phyloP scores from a whole-genome alignment of 35 echinoderm and acorn worm genomes.

The Strongylocentrotus purpuratus region DNA sequence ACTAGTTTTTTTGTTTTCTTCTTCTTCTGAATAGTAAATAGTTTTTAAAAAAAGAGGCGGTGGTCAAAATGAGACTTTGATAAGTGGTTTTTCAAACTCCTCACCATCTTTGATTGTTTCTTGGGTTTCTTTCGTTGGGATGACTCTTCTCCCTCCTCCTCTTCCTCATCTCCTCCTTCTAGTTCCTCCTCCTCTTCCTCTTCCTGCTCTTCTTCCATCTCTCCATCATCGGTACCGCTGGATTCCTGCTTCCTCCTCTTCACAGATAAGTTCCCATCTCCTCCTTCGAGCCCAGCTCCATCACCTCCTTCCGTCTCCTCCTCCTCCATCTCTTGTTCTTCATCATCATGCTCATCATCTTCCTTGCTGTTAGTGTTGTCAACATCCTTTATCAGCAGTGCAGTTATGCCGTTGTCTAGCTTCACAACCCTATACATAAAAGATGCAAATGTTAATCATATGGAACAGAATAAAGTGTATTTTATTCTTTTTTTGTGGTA shows the following conservation, averaged over 20 bases:
- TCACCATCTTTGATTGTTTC: slow-evolving; percentile 60
- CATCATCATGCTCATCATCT: background rate
- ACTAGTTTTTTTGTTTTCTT: no score
- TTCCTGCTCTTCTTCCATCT: slow-evolving; percentile 43
- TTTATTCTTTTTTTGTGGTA: no score
- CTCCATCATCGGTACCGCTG: slow-evolving; percentile 31
- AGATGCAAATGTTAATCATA: no score
- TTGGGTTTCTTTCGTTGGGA: slow-evolving; percentile 20
- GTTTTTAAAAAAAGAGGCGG: no score
- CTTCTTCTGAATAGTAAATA: no score
- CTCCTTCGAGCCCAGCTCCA: background rate
- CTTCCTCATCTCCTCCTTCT: slow-evolving; percentile 34
- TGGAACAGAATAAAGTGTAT: no score
- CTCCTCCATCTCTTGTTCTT: background rate
- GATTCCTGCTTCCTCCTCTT: slow-evolving; percentile 26
- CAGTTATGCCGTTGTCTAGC: slow-evolving; percentile 61
- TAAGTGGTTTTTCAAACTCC: background rate
- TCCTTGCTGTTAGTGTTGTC: slow-evolving; percentile 40
- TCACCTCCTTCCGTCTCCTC: background rate
- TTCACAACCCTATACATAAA: slow-evolving; percentile 66
- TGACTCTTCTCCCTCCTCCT: slow-evolving; percentile 51
- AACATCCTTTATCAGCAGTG: slow-evolving; percentile 56
- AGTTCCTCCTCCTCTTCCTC: slow-evolving; percentile 53
- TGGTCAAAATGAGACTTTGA: no score
- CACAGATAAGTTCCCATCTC: background rate